Conservation (phyloP, 2,888 invertebrate species). For the Amblyjoppa proteus region DNA sequence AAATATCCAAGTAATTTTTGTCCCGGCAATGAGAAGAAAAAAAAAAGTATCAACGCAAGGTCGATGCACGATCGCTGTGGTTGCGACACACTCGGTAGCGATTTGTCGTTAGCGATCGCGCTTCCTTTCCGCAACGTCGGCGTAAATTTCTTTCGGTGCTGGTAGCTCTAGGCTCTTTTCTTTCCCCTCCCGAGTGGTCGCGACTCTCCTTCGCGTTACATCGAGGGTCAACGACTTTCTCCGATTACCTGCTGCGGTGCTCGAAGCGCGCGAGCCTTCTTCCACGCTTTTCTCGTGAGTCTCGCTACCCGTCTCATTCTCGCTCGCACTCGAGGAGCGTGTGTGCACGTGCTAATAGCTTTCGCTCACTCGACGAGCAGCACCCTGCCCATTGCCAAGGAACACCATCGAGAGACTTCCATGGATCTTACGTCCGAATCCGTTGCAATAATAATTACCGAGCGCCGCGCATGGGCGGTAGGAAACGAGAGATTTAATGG, state of each 20-base stretch:
- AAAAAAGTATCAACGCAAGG: constrained; percentile 29
- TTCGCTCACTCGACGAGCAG: constrained; percentile 24
- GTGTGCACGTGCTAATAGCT: constrained; percentile 52
- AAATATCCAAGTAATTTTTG: constrained; percentile 3
- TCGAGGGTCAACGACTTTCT: constrained; percentile 82
- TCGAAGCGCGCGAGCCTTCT: neutral
- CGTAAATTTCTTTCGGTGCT: constrained; percentile 61
- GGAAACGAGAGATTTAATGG: constrained; percentile 18
- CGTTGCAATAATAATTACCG: constrained; percentile 36
- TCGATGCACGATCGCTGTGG: constrained; percentile 43
- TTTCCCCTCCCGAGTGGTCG: constrained; percentile 47
- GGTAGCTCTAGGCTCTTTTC: constrained; percentile 43
- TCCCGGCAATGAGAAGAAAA: constrained; percentile 26
- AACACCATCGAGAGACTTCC: constrained; percentile 29
- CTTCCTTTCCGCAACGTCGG: constrained; percentile 60
- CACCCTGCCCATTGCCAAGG: constrained; percentile 39
- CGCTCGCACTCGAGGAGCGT: constrained; percentile 10
- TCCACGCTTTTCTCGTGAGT: constrained; percentile 33
- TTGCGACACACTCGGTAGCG: constrained; percentile 55
- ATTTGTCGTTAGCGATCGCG: constrained; percentile 45
- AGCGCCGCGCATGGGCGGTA: neutral
- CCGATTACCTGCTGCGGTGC: constrained; percentile 77
- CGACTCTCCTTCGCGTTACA: constrained; percentile 63
- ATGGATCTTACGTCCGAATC: constrained; percentile 27
- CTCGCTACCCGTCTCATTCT: neutral